Evolutionary conservation across 2,113 vertebrate species (phyloP), one percentile per base, ranked within the genome.

Genomic region (Pterocles burchelli): DNA sequence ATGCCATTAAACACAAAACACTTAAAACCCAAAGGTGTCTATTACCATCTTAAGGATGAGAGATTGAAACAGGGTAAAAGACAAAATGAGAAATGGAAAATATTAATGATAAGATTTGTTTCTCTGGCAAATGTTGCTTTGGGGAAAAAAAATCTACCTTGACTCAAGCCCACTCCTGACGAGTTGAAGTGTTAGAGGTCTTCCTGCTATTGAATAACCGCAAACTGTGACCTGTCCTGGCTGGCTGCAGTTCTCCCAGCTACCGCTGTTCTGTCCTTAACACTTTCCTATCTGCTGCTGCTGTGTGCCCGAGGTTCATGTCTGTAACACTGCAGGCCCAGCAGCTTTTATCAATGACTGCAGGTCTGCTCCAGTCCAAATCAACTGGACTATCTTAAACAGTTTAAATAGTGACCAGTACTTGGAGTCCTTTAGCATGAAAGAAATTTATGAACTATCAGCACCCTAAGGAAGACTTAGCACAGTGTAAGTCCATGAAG

Each of bases 271-370:
- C 49, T 62, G 8, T 57, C 38, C 13, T 77, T 63, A 51, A 38
- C 29, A 7, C 17, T 38, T 65, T 45, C 36, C 29, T 43, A 6
- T n/a, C 45, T 17, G 2, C 57, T 51, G 43, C 84, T 46, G 59
- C 41, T 0, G 0, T 3, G 5, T 78, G 33, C 49, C 55, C 1
- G 7, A 36, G 6, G n/a, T 49, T 46, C 6, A 2, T 10, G 33
- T 14, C 80, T 1, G 2, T 59, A 73, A 25, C 43, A 75, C 43
- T 61, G 62, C 22, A n/a, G 38, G n/a, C 11, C 13, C 13, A 76
- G 26, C 68, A 84, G 41, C 45, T 80, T 75, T 13, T 61, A 11
- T 46, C 17, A 12, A 4, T 68, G 29, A 24, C 14, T 63, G 36
- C 14, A 41, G 14, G 26, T 70, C 55, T 74, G 22, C 70, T 81